A percentile compares a stretch with the other conserved stretches of the same genome.
Conservation (phyloP, 2,113 vertebrate species). For the Tautogolabrus adspersus region DNA sequence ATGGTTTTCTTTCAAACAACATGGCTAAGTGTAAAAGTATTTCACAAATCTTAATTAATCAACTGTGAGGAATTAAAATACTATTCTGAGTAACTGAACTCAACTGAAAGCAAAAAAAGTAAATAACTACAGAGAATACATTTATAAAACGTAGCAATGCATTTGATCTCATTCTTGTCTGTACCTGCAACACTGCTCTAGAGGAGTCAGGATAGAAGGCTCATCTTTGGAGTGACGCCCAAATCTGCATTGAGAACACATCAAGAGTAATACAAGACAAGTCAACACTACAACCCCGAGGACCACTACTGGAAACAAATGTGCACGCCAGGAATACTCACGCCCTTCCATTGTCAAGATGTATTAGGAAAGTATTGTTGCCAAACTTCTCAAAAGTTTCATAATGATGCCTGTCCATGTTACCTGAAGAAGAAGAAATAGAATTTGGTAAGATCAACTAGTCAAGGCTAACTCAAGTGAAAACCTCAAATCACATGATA, state of each 20-base stretch:
- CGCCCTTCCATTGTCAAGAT: conserved; percentile 89
- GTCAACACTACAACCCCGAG: not conserved
- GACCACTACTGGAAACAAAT: not conserved
- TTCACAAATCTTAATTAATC: not conserved
- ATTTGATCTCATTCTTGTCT: conserved; percentile 1
- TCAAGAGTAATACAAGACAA: not conserved
- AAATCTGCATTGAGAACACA: conserved; percentile 78
- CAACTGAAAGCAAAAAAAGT: not conserved
- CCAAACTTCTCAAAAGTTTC: conserved; percentile 92
- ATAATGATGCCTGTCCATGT: conserved; percentile 90
- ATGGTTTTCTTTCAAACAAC: not conserved
- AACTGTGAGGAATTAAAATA: not conserved
- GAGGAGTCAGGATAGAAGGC: conserved; percentile 85
- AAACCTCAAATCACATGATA: too few relatives aligned
- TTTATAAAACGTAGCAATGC: not conserved
- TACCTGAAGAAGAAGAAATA: conserved; percentile 78
- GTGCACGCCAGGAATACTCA: conserved; percentile 53
- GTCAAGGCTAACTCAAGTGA: too few relatives aligned
- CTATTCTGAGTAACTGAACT: too few relatives aligned
- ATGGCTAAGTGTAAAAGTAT: not conserved
- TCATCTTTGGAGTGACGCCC: conserved; percentile 88
- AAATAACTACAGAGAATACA: not conserved
- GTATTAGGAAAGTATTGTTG: conserved; percentile 87
- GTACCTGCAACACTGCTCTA: conserved; percentile 88
- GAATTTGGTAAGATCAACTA: not conserved